phyloP scores from a whole-genome alignment of 2,888 invertebrate species.

The Argyra leucocephala region DNA sequence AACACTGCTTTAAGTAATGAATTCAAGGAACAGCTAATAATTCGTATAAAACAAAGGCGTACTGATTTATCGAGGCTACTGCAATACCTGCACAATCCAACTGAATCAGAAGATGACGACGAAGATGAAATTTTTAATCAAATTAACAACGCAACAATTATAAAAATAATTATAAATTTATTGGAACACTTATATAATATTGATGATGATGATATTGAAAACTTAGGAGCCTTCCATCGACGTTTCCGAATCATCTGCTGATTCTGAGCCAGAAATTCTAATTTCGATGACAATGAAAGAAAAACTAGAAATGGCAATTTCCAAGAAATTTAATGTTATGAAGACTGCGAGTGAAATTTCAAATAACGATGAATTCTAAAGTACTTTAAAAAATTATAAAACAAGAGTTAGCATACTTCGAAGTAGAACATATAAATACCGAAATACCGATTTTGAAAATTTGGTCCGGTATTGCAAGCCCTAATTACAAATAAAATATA shows the following conservation, averaged over 20 bases:
- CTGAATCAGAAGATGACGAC: background rate
- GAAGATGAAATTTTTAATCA: background rate
- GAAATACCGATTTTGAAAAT: too few species aligned
- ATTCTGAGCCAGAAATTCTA: background rate
- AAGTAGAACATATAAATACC: too few species aligned
- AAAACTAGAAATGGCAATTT: background rate
- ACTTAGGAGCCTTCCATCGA: background rate
- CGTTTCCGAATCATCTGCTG: background rate
- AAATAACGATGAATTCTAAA: too few species aligned
- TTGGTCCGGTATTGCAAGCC: too few species aligned
- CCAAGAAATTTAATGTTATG: background rate
- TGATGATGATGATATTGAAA: background rate
- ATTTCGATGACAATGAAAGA: background rate
- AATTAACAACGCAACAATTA: background rate
- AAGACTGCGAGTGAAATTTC: too few species aligned
- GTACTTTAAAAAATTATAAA: too few species aligned
- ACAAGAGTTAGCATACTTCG: too few species aligned
- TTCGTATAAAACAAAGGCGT: background rate
- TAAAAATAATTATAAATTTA: background rate
- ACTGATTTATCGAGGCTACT: background rate
- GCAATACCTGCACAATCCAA: background rate
- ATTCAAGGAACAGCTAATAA: background rate
- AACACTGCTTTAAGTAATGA: too few species aligned
- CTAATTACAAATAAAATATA: too few species aligned
- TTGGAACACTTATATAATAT: background rate